A percentile compares a stretch with the other conserved stretches of the same genome.
Evolutionary conservation across 2,113 vertebrate species (phyloP).

Genomic region (Dasypus novemcinctus): DNA sequence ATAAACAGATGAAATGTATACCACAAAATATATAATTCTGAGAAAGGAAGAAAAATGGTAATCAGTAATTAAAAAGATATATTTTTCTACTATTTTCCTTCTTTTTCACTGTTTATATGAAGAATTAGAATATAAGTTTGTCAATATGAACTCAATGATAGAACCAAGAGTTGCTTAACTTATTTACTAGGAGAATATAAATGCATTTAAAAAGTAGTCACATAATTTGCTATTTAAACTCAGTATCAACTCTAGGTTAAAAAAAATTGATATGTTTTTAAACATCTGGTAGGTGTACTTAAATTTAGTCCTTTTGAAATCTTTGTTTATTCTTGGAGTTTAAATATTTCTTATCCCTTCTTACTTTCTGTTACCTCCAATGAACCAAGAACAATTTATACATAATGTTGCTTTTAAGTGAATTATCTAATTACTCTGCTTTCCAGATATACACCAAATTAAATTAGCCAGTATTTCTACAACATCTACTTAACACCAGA

Average conservation of each 20-base stretch:
- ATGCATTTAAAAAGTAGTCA: neutral
- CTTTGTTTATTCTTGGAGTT: slow-evolving; percentile 3
- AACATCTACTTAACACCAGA: neutral
- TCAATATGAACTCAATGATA: neutral
- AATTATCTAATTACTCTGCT: neutral
- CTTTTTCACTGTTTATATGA: neutral
- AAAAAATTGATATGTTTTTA: slow-evolving; percentile 2
- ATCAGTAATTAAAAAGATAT: neutral
- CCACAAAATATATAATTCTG: neutral
- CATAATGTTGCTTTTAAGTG: neutral
- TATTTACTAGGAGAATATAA: neutral
- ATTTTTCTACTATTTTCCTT: neutral
- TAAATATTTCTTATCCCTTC: neutral
- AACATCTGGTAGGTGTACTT: neutral
- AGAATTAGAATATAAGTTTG: neutral
- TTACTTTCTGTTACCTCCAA: neutral
- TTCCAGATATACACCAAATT: neutral
- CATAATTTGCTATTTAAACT: neutral
- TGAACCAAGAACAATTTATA: neutral
- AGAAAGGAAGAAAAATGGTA: neutral
- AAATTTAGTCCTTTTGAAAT: neutral
- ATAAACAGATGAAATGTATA: neutral
- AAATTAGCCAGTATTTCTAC: neutral
- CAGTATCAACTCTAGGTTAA: neutral
- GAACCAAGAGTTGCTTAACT: neutral